Conservation (phyloP, 2,888 invertebrate species). For the Conomelus anceps region DNA sequence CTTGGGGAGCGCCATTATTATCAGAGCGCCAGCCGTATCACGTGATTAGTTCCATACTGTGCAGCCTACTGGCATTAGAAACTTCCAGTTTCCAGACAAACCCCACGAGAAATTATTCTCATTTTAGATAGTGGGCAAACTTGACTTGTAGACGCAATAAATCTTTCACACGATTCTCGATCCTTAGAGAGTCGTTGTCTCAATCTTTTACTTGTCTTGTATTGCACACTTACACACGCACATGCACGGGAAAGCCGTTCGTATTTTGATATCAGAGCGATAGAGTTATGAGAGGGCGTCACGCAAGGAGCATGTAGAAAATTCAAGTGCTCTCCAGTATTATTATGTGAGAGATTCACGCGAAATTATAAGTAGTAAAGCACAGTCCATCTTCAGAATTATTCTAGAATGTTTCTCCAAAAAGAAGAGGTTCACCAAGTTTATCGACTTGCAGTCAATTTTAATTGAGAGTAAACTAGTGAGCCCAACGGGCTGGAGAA, state of each 20-base stretch:
- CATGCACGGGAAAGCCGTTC: background rate
- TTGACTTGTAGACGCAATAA: background rate
- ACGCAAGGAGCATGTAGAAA: background rate
- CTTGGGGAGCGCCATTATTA: background rate
- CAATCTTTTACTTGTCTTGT: background rate
- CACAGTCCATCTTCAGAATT: background rate
- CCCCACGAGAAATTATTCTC: background rate
- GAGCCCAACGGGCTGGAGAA: too few relatives aligned
- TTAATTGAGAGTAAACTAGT: too few relatives aligned
- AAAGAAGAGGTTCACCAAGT: too few relatives aligned
- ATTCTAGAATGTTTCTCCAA: background rate
- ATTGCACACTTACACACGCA: background rate
- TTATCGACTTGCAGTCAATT: too few relatives aligned
- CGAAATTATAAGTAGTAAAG: background rate
- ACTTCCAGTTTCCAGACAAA: background rate
- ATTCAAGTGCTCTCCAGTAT: background rate
- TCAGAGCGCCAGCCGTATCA: background rate
- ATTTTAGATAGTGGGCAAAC: background rate
- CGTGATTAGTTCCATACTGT: background rate
- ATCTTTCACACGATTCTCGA: background rate
- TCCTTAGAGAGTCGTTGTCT: background rate
- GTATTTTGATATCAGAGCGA: background rate
- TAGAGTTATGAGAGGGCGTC: background rate
- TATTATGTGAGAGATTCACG: background rate
- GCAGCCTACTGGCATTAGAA: too few relatives aligned